Evolutionary conservation across 1,140 invertebrate species (phyloP), one percentile per base, ranked within the genome.

Genomic region (Gryon sp.): DNA sequence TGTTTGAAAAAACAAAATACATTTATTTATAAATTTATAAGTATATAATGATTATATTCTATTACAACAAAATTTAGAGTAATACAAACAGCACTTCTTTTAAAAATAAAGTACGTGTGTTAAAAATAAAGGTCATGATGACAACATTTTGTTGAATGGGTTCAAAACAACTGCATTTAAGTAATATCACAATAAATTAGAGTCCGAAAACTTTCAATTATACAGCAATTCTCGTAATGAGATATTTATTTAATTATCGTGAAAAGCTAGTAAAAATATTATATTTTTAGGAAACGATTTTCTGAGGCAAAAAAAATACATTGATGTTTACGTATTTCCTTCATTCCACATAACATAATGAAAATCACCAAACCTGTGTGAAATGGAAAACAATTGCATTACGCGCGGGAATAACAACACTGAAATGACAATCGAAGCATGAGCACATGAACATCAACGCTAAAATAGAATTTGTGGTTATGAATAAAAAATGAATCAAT

Each of bases 241-340:
- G 78, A 80, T 82, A 82, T 82, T 83, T 80, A 84, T 84, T 70
- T 74, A 70, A 81, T 84, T 83, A 84, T 81, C 75, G 75, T 43
- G 16, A 48, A 74, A 82, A 81, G 70, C 83, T 82, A n/a, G 32
- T n/a, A 36, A 34, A 68, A 78, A 78, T 73, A 63, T 69, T 43
- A 50, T 60, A 57, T 30, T 30, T 50, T 14, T 22, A n/a, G 15
- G 7, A 11, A 60, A 50, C 60, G 68, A 62, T 81, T 77, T 60
- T 9, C 30, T 9, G 22, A 7, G 32, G 63, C 28, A 59, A 59
- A 52, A 46, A 34, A 18, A 32, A 9, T 41, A 16, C 22, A 45
- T 41, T 43, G 40, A 74, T 75, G 63, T 72, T 59, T 70, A 59
- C 43, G 28, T 63, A 50, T 52, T 22, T 32, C 55, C 48, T 45